A percentile compares a stretch with the other conserved stretches of the same genome.
Conservation (phyloP, 2,797 vertebrate genomes). For the Telmatherina bonti region DNA sequence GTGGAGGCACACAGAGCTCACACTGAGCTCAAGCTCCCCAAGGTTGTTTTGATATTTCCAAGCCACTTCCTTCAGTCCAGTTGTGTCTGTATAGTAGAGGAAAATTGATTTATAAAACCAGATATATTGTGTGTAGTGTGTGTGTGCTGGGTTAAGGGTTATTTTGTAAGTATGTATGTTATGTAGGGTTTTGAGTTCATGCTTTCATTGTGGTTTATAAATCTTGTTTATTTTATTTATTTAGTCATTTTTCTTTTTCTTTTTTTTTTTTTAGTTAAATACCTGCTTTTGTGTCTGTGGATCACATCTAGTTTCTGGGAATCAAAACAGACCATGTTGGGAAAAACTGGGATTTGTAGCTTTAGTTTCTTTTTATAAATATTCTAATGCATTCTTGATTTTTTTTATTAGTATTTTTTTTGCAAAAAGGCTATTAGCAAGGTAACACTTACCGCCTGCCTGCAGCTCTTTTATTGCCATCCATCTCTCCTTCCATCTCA, state of each 20-base stretch:
- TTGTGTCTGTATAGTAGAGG: slow-evolving; percentile 30
- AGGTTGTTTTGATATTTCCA: slow-evolving; percentile 72
- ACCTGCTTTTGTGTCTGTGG: background rate
- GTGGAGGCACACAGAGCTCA: slow-evolving; percentile 52
- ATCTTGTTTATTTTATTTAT: background rate
- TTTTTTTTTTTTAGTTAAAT: background rate
- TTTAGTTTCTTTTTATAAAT: background rate
- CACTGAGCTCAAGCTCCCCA: slow-evolving; percentile 53
- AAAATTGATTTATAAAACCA: slow-evolving; percentile 51
- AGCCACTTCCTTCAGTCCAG: slow-evolving; percentile 51
- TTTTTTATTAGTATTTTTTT: background rate
- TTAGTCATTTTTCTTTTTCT: background rate
- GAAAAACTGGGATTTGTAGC: background rate
- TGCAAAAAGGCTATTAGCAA: background rate
- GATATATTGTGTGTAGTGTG: slow-evolving; percentile 30
- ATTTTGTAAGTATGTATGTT: background rate
- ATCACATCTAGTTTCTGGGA: background rate
- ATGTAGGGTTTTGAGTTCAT: slow-evolving; percentile 32
- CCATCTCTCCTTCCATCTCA: slow-evolving; percentile 60
- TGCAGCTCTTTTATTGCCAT: slow-evolving; percentile 60
- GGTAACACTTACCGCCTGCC: slow-evolving; percentile 20
- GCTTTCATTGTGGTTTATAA: background rate
- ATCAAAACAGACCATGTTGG: slow-evolving; percentile 1
- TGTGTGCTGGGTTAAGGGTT: slow-evolving; percentile 13
- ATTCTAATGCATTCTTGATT: slow-evolving; percentile 7